Evolutionary conservation across 2,888 invertebrate genomes (phyloP).

Genomic region (Drosophila subquinaria): DNA sequence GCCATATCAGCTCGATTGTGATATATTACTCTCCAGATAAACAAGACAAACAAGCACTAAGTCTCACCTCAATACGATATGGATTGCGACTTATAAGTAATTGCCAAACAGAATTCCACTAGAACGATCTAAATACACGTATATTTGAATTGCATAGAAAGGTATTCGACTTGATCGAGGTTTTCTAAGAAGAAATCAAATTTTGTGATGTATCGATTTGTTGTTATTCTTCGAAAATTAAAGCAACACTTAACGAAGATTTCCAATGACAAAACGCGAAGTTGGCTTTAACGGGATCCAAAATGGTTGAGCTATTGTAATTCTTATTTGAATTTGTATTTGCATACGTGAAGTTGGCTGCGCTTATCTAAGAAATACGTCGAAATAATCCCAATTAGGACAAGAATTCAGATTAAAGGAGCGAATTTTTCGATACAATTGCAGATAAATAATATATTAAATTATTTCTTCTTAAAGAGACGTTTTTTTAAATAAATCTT

Average conservation of each 20-base stretch:
- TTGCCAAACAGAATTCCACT: constrained; percentile 18
- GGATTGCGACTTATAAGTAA: constrained; percentile 34
- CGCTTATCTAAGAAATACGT: not conserved
- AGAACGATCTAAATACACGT: constrained; percentile 9
- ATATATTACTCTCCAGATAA: constrained; percentile 49
- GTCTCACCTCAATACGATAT: constrained; percentile 30
- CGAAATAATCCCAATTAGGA: not conserved
- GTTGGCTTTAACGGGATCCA: not conserved
- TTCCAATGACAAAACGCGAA: not conserved
- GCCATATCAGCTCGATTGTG: constrained; percentile 53
- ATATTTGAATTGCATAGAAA: not conserved
- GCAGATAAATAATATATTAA: not conserved
- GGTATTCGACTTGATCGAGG: not conserved
- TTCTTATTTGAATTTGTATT: not conserved
- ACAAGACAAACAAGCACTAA: constrained; percentile 38
- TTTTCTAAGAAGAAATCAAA: too few relatives aligned
- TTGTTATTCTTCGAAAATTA: not conserved
- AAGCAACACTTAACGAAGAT: not conserved
- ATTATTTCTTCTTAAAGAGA: not conserved
- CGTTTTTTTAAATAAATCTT: too few relatives aligned
- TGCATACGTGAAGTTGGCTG: too few relatives aligned
- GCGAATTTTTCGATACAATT: not conserved
- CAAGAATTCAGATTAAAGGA: not conserved
- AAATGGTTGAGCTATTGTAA: not conserved
- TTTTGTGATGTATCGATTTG: not conserved